These are phyloP conservation scores for Platygyra sinensis DNA, from an alignment of 64 coral and sea anemone genomes.

Conservation along the genomic window DNA sequence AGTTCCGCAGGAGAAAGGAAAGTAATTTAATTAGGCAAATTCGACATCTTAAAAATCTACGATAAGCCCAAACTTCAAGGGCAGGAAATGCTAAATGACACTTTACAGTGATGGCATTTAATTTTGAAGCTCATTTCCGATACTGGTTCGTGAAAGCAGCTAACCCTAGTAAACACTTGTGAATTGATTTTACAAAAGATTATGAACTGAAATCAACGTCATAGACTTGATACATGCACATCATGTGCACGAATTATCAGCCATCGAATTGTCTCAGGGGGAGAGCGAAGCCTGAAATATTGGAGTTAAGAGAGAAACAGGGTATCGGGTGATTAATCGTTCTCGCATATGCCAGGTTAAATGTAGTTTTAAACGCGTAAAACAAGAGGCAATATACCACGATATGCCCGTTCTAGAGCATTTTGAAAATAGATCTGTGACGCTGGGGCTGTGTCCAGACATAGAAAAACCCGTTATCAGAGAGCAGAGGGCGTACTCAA, in stretches of 20 bases:
- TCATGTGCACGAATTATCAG: not conserved
- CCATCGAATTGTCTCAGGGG: not conserved
- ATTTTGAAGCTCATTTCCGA: not conserved
- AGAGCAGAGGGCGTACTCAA: not conserved
- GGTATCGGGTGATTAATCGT: not conserved
- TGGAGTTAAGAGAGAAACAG: not conserved
- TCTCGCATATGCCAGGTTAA: not conserved
- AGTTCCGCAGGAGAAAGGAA: too few species aligned
- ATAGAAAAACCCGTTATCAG: not conserved
- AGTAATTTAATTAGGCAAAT: too few species aligned
- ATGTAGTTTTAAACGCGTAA: not conserved
- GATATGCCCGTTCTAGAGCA: not conserved
- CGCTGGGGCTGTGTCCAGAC: not conserved
- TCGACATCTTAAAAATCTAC: not conserved
- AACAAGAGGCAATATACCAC: not conserved
- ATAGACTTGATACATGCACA: not conserved
- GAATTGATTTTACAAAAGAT: not conserved
- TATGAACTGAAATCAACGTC: not conserved
- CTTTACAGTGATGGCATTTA: not conserved
- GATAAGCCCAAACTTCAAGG: not conserved
- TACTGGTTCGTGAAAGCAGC: not conserved
- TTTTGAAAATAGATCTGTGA: not conserved
- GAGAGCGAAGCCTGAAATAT: not conserved
- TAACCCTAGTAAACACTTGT: not conserved
- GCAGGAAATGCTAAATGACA: not conserved